These are phyloP conservation scores for Antigone vipio DNA, from an alignment of 2,113 vertebrate genomes.

Conservation along the genomic window DNA sequence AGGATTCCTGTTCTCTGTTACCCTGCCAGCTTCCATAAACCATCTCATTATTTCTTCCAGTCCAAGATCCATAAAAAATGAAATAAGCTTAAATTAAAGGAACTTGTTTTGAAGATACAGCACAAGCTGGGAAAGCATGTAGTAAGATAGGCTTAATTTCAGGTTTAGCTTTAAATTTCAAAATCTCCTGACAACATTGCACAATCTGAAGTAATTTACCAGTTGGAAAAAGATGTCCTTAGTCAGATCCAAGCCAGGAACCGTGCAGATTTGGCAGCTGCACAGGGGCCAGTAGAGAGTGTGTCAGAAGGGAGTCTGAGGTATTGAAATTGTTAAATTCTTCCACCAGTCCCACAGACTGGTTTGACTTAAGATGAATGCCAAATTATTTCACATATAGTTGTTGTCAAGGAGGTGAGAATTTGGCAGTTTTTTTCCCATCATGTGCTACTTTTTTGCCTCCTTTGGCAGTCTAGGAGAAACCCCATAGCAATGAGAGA, in stretches of 20 bases:
- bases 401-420: background rate
- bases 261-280: background rate
- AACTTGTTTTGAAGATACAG: background rate
- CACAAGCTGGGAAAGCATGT: background rate
- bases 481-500: background rate
- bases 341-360: background rate
- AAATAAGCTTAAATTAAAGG: background rate
- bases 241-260: background rate
- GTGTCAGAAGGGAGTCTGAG: background rate
- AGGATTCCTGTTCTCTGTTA: background rate
- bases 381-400: background rate
- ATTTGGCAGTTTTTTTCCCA: background rate
- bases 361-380: background rate
- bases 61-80: background rate
- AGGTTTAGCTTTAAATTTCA: background rate
- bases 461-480: background rate
- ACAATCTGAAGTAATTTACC: background rate
- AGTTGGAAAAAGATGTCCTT: background rate
- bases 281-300: background rate
- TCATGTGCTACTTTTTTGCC: background rate
- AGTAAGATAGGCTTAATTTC: background rate
- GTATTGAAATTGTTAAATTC: background rate
- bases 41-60: background rate
- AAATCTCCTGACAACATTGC: background rate
- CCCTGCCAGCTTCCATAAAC: background rate